Conservation (phyloP, 2,797 vertebrate genomes). For the Stomatorhinus walkeri region DNA sequence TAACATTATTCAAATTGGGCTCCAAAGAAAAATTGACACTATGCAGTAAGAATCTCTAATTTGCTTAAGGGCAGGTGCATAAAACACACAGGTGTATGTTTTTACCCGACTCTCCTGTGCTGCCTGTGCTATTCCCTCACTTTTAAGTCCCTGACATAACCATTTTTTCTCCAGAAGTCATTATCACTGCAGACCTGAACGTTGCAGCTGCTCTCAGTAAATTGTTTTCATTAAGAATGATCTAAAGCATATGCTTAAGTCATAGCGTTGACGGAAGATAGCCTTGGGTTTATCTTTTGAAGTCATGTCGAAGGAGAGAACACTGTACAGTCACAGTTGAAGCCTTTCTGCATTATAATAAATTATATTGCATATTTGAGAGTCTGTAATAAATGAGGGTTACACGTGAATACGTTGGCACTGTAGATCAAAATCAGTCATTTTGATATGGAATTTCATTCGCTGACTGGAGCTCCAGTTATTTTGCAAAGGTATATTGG, state of each 20-base stretch:
- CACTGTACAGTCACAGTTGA: conserved; percentile 9
- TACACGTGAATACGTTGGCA: neutral
- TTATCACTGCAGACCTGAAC: neutral
- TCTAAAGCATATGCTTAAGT: conserved; percentile 12
- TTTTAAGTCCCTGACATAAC: neutral
- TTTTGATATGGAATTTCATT: conserved; percentile 8
- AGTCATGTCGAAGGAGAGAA: conserved; percentile 13
- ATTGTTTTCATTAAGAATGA: conserved; percentile 5
- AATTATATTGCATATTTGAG: conserved; percentile 12
- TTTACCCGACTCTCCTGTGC: neutral
- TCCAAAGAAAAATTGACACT: neutral
- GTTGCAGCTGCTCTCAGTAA: neutral
- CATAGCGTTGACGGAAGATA: conserved; percentile 15
- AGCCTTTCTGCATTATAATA: conserved; percentile 11
- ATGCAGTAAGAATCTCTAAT: neutral
- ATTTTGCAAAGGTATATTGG: neutral
- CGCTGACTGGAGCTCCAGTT: neutral
- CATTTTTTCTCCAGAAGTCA: neutral
- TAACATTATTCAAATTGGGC: neutral
- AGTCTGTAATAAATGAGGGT: conserved; percentile 12
- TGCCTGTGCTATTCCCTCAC: neutral
- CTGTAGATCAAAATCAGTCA: conserved; percentile 13
- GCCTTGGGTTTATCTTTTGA: conserved; percentile 7
- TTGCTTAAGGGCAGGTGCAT: neutral
- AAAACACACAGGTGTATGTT: neutral